phyloP scores from a whole-genome alignment of 2,888 invertebrate genomes.

The Rhaphigaster nebulosa region DNA sequence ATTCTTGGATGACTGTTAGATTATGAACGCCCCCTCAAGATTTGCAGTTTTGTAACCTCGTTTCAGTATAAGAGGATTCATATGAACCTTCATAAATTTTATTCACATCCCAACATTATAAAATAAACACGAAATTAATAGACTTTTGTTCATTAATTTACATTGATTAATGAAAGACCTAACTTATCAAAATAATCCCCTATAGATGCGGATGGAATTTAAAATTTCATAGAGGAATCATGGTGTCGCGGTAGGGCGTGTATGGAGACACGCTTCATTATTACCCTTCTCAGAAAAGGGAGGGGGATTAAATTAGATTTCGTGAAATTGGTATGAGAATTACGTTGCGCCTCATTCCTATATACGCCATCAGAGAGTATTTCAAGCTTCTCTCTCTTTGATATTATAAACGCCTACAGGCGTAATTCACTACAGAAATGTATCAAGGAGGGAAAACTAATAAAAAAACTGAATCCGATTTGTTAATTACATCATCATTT shows the following conservation, averaged over 20 bases:
- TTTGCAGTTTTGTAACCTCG: no score
- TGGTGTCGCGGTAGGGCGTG: not conserved
- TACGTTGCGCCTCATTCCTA: not conserved
- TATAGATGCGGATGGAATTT: not conserved
- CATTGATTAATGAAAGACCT: not conserved
- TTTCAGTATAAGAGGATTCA: no score
- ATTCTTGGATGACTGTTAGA: no score
- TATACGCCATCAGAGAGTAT: not conserved
- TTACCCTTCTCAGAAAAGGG: constrained; percentile 7
- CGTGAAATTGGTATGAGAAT: constrained; percentile 8
- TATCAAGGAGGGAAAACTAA: not conserved
- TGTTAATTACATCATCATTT: no score
- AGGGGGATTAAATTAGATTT: constrained; percentile 5
- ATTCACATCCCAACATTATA: no score
- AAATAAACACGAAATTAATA: no score
- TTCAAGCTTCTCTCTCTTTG: not conserved
- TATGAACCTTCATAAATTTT: no score
- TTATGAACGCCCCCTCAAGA: no score
- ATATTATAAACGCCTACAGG: not conserved
- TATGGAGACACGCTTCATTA: not conserved
- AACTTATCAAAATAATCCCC: not conserved
- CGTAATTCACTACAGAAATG: not conserved
- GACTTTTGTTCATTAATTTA: no score
- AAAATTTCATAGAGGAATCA: not conserved
- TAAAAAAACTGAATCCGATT: no score